A percentile compares a stretch with the other conserved stretches of the same genome.
Evolutionary conservation across 2,797 vertebrate species (phyloP).

Genomic region (Cichlasoma orientale): DNA sequence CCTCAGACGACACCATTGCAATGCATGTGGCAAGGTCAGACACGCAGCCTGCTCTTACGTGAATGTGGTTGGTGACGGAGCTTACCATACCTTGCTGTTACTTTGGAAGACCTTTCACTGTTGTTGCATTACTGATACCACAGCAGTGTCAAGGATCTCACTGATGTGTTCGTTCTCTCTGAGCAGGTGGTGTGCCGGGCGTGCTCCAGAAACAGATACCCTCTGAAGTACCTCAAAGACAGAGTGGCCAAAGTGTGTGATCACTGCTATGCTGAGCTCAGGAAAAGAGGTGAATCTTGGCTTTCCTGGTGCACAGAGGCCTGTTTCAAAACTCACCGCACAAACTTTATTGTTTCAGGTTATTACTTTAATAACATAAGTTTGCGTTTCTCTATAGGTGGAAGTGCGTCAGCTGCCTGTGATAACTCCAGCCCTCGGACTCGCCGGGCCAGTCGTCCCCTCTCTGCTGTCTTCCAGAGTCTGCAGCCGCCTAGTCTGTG

Average conservation of each 20-base stretch:
- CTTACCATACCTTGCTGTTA: neutral
- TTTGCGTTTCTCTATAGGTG: conserved; percentile 72
- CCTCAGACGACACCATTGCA: conserved; percentile 92
- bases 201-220: conserved; percentile 95
- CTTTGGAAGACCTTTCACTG: neutral
- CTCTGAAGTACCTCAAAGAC: conserved; percentile 97
- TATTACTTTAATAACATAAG: neutral
- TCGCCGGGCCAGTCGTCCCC: conserved; percentile 85
- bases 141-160: neutral
- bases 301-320: neutral
- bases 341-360: neutral
- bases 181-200: conserved; percentile 93
- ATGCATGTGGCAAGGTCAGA: conserved; percentile 94
- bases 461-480: conserved; percentile 94
- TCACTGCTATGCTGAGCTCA: conserved; percentile 90
- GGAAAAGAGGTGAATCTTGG: conserved; percentile 84
- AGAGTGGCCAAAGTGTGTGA: conserved; percentile 95
- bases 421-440: conserved; percentile 86
- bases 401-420: conserved; percentile 75
- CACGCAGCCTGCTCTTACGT: neutral
- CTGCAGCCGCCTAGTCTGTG: conserved; percentile 91
- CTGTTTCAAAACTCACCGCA: neutral
- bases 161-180: neutral
- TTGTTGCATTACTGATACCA: neutral
- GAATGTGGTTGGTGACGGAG: neutral